A percentile compares a stretch with the other conserved stretches of the same genome.
phyloP scores from a whole-genome alignment of 2,888 invertebrate genomes.

The Lydus trimaculatus region DNA sequence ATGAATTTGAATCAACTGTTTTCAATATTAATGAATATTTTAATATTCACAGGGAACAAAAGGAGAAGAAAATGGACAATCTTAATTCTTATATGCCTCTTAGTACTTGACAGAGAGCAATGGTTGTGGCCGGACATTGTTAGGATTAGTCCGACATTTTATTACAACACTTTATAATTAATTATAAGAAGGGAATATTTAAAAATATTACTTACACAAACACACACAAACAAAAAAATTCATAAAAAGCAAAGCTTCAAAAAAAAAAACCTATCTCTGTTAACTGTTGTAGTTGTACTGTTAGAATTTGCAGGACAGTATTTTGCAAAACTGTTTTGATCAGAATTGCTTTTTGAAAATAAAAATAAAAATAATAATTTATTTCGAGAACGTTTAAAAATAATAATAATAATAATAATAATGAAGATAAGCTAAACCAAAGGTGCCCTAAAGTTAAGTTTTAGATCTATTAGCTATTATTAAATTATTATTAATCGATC shows the following conservation, averaged over 20 bases:
- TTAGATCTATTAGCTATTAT: slow-evolving; percentile 54
- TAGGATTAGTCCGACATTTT: slow-evolving; percentile 34
- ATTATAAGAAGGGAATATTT: neutral
- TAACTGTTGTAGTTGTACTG: slow-evolving; percentile 58
- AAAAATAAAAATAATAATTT: slow-evolving; percentile 16
- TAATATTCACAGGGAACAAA: slow-evolving; percentile 66
- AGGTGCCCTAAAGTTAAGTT: slow-evolving; percentile 81
- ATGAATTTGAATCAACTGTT: no score
- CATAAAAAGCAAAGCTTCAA: slow-evolving; percentile 30
- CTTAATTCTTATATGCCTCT: slow-evolving; percentile 80
- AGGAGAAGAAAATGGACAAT: slow-evolving; percentile 89
- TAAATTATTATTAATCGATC: slow-evolving; percentile 36
- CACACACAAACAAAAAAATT: neutral
- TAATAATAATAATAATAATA: slow-evolving; percentile 42
- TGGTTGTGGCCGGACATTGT: slow-evolving; percentile 59
- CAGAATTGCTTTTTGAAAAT: slow-evolving; percentile 42
- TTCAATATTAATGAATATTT: neutral
- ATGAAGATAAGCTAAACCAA: slow-evolving; percentile 79
- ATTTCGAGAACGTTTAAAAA: slow-evolving; percentile 32
- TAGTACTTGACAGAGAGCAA: slow-evolving; percentile 74
- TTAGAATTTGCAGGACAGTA: slow-evolving; percentile 53
- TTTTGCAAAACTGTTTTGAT: slow-evolving; percentile 48
- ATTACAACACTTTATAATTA: slow-evolving; percentile 13
- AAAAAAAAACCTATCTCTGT: slow-evolving; percentile 53
- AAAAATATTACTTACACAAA: neutral